These are phyloP conservation scores for Oryctolagus cuniculus DNA, from an alignment of 2,113 vertebrate species.

Conservation along the genomic window DNA sequence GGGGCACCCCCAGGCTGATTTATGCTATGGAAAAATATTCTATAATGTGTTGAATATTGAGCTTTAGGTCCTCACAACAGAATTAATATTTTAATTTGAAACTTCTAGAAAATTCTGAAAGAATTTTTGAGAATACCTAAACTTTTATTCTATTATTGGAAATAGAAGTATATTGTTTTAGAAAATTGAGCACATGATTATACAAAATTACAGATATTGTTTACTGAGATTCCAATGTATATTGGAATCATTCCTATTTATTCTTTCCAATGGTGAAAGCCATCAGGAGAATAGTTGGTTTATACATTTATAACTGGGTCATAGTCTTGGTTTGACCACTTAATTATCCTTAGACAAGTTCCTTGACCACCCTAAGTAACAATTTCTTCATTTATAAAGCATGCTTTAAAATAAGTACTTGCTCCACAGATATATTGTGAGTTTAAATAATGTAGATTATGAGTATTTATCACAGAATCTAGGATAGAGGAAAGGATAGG, in stretches of 20 bases:
- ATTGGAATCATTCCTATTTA: slow-evolving; percentile 3
- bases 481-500: not conserved
- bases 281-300: not conserved
- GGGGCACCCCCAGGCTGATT: not conserved
- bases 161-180: not conserved
- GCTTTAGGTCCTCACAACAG: not conserved
- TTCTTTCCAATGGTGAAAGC: slow-evolving; percentile 5
- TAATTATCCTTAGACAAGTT: not conserved
- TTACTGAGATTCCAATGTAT: not conserved
- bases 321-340: not conserved
- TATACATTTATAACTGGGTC: not conserved
- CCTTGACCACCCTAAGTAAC: not conserved
- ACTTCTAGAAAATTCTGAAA: slow-evolving; percentile 35
- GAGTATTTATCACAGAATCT: not conserved
- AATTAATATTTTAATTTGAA: slow-evolving; percentile 60
- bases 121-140: not conserved
- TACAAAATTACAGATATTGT: slow-evolving; percentile 19
- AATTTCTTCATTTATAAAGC: slow-evolving; percentile 36
- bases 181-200: slow-evolving; percentile 6
- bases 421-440: not conserved
- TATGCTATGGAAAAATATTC: not conserved
- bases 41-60: not conserved
- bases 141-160: not conserved
- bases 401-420: slow-evolving; percentile 10
- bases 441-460: slow-evolving; percentile 37